Evolutionary conservation across 2,797 vertebrate species (phyloP).

Genomic region (Vipera latastei): DNA sequence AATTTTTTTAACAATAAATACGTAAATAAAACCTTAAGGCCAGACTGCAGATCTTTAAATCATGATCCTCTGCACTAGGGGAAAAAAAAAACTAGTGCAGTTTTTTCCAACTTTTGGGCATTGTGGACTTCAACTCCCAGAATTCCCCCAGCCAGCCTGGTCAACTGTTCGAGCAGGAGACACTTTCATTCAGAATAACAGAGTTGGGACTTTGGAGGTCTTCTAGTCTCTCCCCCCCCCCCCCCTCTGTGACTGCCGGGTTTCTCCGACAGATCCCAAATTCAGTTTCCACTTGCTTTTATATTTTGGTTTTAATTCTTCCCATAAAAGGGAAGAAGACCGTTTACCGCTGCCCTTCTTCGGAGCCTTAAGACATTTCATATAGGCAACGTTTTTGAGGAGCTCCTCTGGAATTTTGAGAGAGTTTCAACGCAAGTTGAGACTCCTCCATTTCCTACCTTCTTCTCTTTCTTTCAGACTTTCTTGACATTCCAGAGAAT

Average conservation of each 20-base stretch:
- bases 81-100: no score
- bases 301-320: background rate
- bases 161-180: no score
- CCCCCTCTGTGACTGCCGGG: background rate
- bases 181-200: no score
- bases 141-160: no score
- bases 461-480: accelerated
- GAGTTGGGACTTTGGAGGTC: no score
- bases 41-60: background rate
- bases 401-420: background rate
- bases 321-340: background rate
- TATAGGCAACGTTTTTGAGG: background rate
- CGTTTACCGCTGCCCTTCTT: background rate
- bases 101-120: no score
- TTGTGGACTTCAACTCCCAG: no score
- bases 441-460: no score
- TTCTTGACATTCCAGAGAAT: background rate
- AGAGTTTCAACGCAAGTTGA: accelerated
- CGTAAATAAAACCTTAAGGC: background rate
- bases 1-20: background rate
- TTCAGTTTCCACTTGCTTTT: slow-evolving; percentile 1
- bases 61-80: background rate
- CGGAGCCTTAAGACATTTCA: background rate
- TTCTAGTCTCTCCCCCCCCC: background rate
- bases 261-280: background rate